A percentile compares a stretch with the other conserved stretches of the same genome.
Evolutionary conservation across 2,888 invertebrate genomes (phyloP).

Genomic region (Troglohyphantes excavatus): DNA sequence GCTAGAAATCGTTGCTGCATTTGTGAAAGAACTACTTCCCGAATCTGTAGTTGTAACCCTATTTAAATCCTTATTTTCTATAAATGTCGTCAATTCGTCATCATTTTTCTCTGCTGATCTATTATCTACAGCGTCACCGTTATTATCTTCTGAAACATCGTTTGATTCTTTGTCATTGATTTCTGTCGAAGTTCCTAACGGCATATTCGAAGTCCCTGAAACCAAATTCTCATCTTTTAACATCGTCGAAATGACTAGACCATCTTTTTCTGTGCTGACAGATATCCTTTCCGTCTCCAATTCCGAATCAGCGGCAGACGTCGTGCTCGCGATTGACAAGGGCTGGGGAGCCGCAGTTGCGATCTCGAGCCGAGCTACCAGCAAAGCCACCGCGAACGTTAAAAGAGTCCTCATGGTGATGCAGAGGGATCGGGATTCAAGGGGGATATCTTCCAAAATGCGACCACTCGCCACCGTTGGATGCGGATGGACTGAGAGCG

Average conservation of each 20-base stretch:
- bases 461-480: conserved; percentile 47
- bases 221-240: background rate
- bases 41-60: background rate
- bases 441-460: conserved; percentile 9
- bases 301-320: background rate
- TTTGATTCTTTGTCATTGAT: too few species aligned
- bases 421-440: background rate
- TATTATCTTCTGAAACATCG: background rate
- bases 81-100: background rate
- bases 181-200: background rate
- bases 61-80: background rate
- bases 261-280: background rate
- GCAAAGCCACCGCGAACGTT: background rate
- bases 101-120: background rate
- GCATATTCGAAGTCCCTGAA: background rate
- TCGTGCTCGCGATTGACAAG: background rate
- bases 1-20: background rate
- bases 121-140: background rate
- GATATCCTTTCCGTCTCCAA: background rate
- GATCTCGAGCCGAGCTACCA: background rate
- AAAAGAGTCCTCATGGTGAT: conserved; percentile 38
- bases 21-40: background rate
- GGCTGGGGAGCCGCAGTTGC: conserved; percentile 33
- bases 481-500: conserved; percentile 66
- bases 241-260: background rate